These are phyloP conservation scores for Helicoverpa armigera DNA, from an alignment of 1,140 invertebrate genomes.

Conservation along the genomic window DNA sequence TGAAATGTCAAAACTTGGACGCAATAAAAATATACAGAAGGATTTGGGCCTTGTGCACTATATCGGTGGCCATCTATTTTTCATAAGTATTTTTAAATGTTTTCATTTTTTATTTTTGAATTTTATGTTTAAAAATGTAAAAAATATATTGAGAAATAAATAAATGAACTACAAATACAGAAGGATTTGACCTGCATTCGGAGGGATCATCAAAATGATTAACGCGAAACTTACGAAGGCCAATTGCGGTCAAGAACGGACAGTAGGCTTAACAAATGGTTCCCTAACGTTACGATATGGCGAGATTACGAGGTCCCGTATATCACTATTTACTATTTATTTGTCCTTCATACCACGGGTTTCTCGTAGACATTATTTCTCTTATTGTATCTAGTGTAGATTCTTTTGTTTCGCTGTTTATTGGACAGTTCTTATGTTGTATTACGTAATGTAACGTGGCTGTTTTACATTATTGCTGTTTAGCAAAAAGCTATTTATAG, in stretches of 20 bases:
- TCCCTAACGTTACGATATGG: constrained; percentile 29
- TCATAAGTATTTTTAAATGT: too few species aligned
- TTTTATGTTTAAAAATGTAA: too few species aligned
- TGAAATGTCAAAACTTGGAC: neutral
- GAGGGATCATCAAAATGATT: constrained; percentile 28
- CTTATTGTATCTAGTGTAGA: constrained; percentile 29
- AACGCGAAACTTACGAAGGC: constrained; percentile 5
- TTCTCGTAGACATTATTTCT: constrained; percentile 24
- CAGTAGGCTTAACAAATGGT: constrained; percentile 36
- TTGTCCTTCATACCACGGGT: neutral
- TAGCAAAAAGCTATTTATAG: too few species aligned
- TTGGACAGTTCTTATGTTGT: constrained; percentile 32
- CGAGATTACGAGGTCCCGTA: constrained; percentile 22
- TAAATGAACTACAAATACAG: too few species aligned
- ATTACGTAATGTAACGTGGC: constrained; percentile 5
- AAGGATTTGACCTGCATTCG: constrained; percentile 21
- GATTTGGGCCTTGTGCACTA: too few species aligned
- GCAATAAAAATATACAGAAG: constrained; percentile 17
- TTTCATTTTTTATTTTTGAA: too few species aligned
- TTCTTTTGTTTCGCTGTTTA: constrained; percentile 5
- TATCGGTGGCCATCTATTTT: too few species aligned
- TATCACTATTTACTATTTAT: constrained; percentile 33
- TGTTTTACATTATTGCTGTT: neutral
- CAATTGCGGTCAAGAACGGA: constrained; percentile 37
- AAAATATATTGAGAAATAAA: too few species aligned